Evolutionary conservation across 2,797 vertebrate genomes (phyloP), one percentile per base, ranked within the genome.

Genomic region (Dromococcyx pavoninus): DNA sequence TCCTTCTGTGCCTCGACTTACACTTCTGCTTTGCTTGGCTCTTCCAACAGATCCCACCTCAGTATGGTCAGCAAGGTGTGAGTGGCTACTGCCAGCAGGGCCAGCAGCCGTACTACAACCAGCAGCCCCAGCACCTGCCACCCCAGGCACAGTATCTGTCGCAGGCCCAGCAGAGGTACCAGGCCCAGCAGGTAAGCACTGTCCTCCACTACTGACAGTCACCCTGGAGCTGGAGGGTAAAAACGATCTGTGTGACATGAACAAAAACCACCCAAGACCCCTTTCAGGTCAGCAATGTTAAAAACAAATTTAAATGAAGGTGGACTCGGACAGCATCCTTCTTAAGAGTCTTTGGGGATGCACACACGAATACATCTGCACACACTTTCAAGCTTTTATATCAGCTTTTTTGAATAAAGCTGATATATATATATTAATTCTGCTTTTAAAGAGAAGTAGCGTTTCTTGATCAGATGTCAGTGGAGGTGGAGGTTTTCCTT

Each of bases 101-200:
- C 94, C 98, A 98, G 97, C 98, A 98, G 77, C 98, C 98, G 23
- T 99, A 99, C 96, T 99, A 99, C 98, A 99, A 98, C 98, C 98
- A 99, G 96, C 98, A 99, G 95, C 99, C 99, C 15, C 98, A 98
- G 7, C 98, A 98, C 88, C 97, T 99, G 97, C 98, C 98, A 8
- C 98, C 98, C 77, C 99, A 99, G 97, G 98, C 98, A 2, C 98
- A 98, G 9, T 99, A 99, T 74, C 98, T 99, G 97, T 96, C 98
- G 15, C 98, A 98, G 94, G 96, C 98, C 70, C 98, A 97, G 96
- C 98, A 98, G 96, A 95, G 98, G 96, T 98, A 98, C 83, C 98
- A 98, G 92, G 97, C 98, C 2, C 98, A 99, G 95, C 99, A 99
- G 99, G 99, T 99, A 98, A 98, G 97, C 69, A 2, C 75, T 0